phyloP scores from a whole-genome alignment of 2,797 vertebrate genomes.

The Chelon labrosus region DNA sequence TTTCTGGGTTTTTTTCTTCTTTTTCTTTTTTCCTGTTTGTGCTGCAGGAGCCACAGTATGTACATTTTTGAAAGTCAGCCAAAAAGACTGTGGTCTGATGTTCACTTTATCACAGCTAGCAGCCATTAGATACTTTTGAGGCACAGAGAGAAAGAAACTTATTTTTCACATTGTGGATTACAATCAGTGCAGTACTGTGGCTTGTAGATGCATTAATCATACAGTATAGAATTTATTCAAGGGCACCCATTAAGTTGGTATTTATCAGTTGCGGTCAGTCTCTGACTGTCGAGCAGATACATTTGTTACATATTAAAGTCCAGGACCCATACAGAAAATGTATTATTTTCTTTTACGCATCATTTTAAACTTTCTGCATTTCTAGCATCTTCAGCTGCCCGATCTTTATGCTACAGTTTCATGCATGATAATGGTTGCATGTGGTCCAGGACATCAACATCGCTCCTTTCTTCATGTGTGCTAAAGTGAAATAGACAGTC shows the following conservation, averaged over 20 bases:
- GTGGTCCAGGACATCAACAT: not conserved
- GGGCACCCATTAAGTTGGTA: constrained; percentile 46
- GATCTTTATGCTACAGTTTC: not conserved
- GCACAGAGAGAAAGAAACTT: constrained; percentile 29
- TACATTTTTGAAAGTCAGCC: constrained; percentile 60
- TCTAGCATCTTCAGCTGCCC: not conserved
- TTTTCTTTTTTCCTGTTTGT: constrained; percentile 32
- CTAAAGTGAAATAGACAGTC: not conserved
- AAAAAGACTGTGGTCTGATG: constrained; percentile 46
- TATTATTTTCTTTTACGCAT: constrained; percentile 1
- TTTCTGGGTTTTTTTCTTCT: not conserved
- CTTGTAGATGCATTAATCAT: constrained; percentile 63
- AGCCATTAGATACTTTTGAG: constrained; percentile 53
- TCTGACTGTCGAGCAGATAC: constrained; percentile 17
- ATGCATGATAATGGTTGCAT: not conserved
- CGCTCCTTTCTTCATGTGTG: not conserved
- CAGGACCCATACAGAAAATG: not conserved
- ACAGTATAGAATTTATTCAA: constrained; percentile 52
- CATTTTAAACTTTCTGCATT: not conserved
- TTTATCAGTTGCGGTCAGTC: constrained; percentile 34
- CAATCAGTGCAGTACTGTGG: constrained; percentile 48
- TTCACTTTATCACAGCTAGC: constrained; percentile 61
- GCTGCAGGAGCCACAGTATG: constrained; percentile 26
- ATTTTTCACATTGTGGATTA: constrained; percentile 56
- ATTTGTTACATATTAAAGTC: constrained; percentile 24